Evolutionary conservation across 2,888 invertebrate species (phyloP), one percentile per base, ranked within the genome.

Genomic region (Philhelius pedissequus): DNA sequence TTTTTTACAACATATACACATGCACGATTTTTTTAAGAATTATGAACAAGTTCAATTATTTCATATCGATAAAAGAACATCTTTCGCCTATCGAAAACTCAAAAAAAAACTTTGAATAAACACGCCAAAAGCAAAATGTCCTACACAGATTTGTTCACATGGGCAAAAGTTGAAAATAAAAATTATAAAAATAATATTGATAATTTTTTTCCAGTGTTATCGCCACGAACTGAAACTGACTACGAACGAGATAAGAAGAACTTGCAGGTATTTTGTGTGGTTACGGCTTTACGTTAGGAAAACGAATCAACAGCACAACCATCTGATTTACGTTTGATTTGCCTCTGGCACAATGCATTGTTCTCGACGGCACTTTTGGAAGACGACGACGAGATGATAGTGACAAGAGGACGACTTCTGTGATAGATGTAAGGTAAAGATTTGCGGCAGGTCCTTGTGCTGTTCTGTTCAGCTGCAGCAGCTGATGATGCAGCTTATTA

Each of bases 351-450:
- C 52, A 71, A 68, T 43, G 74, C 80, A 84, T 84, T 84, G 80
- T 84, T 80, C 84, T 75, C 66, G 70, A 75, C 75, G 84, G 75
- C 62, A 70, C 83, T 79, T 79, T 80, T 79, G 70, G 79, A 84
- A 79, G 83, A 83, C 35, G 64, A 70, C 68, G 68, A 54, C 77
- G 71, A 84, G 80, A 75, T 75, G 84, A 80, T 80, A 80, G 84
- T 84, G 84, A 80, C 80, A 74, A 84, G 80, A 80, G 84, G 79
- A 84, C 60, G 80, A 84, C 84, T 84, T 80, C 58, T 75, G 45
- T 84, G 84, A 84, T 84, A 84, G 79, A 84, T 84, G 79, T 75
- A 75, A 84, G 83, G 83, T 75, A 79, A 83, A 75, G 79, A 84
- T 75, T 84, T 84, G 80, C 80, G 75, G 75, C 84, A 75, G 75